Percentiles rank a stretch among this genome's conserved stretches.
phyloP scores from a whole-genome alignment of 2,797 vertebrate species.

The Sarcophilus harrisii region DNA sequence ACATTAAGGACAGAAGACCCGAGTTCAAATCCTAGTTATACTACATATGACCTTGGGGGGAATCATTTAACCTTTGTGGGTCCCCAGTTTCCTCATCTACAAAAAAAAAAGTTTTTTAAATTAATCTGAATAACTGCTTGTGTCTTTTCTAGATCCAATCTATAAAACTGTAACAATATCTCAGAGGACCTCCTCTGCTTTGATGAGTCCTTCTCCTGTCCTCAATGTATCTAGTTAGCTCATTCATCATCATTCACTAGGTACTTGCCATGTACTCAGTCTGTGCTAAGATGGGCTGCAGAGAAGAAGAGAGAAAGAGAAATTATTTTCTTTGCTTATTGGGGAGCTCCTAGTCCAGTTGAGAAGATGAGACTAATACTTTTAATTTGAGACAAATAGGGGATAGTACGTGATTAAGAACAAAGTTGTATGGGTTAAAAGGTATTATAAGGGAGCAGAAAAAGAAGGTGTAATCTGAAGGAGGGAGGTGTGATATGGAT shows the following conservation, averaged over 20 bases:
- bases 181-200: not conserved
- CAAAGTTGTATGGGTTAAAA: not conserved
- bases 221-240: not conserved
- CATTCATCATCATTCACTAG: not conserved
- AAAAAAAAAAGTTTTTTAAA: not conserved
- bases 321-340: not conserved
- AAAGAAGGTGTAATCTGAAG: not conserved
- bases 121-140: not conserved
- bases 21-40: not conserved
- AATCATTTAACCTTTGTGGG: not conserved
- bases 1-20: not conserved
- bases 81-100: not conserved
- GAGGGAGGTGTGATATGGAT: not conserved
- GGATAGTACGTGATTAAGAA: not conserved
- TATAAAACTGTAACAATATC: not conserved
- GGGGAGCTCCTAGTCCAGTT: not conserved
- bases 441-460: not conserved
- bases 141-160: not conserved
- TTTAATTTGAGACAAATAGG: not conserved
- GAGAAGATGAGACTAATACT: not conserved
- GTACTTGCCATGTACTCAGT: not conserved
- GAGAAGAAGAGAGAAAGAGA: not conserved
- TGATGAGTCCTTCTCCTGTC: not conserved
- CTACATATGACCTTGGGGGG: not conserved
- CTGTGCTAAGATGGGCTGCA: not conserved